A percentile compares a stretch with the other conserved stretches of the same genome.
Conservation (phyloP, 1,140 invertebrate genomes). For the Pseudomyrmex gracilis region DNA sequence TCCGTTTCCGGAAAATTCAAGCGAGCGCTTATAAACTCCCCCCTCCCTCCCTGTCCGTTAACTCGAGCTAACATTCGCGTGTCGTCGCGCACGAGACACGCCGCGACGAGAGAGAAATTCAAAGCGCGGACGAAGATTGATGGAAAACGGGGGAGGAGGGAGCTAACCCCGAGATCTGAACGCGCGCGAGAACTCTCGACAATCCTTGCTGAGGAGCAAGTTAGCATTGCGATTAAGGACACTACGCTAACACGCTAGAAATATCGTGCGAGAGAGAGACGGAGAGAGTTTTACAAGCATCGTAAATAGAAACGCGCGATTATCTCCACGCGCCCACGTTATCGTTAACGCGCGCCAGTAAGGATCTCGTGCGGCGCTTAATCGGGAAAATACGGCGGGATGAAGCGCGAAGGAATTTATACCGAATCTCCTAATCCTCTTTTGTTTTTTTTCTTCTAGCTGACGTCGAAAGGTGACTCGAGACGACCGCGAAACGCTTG, state of each 20-base stretch:
- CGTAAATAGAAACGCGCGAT: conserved; percentile 55
- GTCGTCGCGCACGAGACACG: too few relatives aligned
- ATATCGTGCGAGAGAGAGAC: conserved; percentile 4
- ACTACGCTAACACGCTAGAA: conserved; percentile 37
- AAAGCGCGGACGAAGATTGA: conserved; percentile 28
- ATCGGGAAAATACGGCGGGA: conserved; percentile 46
- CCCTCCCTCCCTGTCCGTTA: neutral
- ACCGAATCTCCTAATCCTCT: neutral
- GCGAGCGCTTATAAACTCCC: too few relatives aligned
- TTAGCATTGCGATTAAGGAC: conserved; percentile 35
- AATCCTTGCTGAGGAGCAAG: neutral
- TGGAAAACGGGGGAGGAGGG: neutral
- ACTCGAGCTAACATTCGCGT: neutral
- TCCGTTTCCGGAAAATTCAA: too few relatives aligned
- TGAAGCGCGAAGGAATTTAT: conserved; percentile 30
- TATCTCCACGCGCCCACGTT: conserved; percentile 16
- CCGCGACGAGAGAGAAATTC: conserved; percentile 4
- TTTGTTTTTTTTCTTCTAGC: neutral
- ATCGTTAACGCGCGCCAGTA: conserved; percentile 31
- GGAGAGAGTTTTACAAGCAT: conserved; percentile 20
- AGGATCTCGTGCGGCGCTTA: conserved; percentile 16
- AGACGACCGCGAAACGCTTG: neutral
- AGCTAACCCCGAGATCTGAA: neutral
- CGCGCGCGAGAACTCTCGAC: neutral
- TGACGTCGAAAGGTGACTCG: conserved; percentile 30